Conservation (phyloP, 2,888 invertebrate species). For the Chamaedrilus cognettii region DNA sequence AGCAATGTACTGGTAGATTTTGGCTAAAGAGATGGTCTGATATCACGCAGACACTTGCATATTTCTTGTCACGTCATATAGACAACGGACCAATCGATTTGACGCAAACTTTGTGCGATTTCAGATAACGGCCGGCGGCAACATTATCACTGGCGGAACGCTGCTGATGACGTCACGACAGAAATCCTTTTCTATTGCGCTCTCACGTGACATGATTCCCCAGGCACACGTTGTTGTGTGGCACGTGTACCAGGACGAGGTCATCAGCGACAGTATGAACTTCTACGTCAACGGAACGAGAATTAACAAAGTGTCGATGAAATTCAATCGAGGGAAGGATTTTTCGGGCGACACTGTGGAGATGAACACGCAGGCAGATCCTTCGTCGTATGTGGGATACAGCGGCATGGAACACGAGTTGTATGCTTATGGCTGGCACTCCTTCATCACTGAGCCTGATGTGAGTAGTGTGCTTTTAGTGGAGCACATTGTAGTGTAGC, state of each 20-base stretch:
- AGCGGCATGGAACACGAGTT: conserved; percentile 70
- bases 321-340: conserved; percentile 87
- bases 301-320: conserved; percentile 73
- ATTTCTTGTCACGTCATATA: no score
- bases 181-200: conserved; percentile 63
- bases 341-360: conserved; percentile 91
- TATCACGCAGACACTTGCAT: no score
- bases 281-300: conserved; percentile 96
- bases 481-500: no score
- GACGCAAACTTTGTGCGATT: not conserved
- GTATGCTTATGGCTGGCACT: conserved; percentile 50
- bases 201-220: conserved; percentile 73
- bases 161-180: conserved; percentile 70
- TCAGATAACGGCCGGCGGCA: conserved; percentile 85
- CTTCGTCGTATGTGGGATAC: conserved; percentile 90
- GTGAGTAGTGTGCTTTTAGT: conserved; percentile 42
- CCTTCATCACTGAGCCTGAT: conserved; percentile 53
- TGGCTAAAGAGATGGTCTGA: no score
- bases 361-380: conserved; percentile 89
- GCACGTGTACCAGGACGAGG: conserved; percentile 73
- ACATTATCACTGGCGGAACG: conserved; percentile 80
- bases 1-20: no score
- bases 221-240: conserved; percentile 88
- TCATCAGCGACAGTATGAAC: conserved; percentile 91
- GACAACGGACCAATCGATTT: no score